Evolutionary conservation across 2,888 invertebrate genomes (phyloP).

Genomic region (Trachelus troglodyta): DNA sequence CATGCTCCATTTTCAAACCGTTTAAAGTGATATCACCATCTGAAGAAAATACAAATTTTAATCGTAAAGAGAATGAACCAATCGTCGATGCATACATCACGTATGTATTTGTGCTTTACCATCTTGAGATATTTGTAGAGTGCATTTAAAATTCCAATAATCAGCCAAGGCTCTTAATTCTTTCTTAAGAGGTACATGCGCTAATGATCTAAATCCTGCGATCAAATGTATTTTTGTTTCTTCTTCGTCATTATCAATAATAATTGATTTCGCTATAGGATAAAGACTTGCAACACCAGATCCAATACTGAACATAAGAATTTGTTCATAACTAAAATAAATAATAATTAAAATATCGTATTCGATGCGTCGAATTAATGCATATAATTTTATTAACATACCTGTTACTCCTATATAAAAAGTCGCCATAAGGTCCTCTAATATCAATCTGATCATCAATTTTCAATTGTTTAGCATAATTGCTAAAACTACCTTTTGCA

Average conservation of each 20-base stretch:
- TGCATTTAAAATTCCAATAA: constrained; percentile 61
- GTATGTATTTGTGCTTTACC: constrained; percentile 22
- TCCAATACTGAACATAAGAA: constrained; percentile 58
- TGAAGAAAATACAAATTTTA: constrained; percentile 29
- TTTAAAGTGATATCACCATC: constrained; percentile 35
- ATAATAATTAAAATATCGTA: constrained; percentile 4
- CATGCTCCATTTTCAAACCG: constrained; percentile 44
- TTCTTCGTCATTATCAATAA: constrained; percentile 52
- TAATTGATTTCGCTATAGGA: constrained; percentile 52
- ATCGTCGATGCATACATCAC: not conserved
- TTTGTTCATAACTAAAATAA: constrained; percentile 45
- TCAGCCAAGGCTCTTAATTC: constrained; percentile 50
- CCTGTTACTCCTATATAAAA: constrained; percentile 54
- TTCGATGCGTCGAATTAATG: not conserved
- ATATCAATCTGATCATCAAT: constrained; percentile 44
- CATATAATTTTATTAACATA: constrained; percentile 21
- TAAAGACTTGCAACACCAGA: constrained; percentile 58
- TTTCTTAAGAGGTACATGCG: constrained; percentile 49
- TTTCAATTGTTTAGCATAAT: constrained; percentile 38
- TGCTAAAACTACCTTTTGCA: constrained; percentile 47
- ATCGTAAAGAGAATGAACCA: not conserved
- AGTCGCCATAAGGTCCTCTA: constrained; percentile 61
- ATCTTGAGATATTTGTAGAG: constrained; percentile 48
- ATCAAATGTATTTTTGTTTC: constrained; percentile 52
- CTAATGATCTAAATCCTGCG: constrained; percentile 49